Evolutionary conservation across 1,140 invertebrate genomes (phyloP), one percentile per base, ranked within the genome.

Genomic region (Bombus soroeensis): DNA sequence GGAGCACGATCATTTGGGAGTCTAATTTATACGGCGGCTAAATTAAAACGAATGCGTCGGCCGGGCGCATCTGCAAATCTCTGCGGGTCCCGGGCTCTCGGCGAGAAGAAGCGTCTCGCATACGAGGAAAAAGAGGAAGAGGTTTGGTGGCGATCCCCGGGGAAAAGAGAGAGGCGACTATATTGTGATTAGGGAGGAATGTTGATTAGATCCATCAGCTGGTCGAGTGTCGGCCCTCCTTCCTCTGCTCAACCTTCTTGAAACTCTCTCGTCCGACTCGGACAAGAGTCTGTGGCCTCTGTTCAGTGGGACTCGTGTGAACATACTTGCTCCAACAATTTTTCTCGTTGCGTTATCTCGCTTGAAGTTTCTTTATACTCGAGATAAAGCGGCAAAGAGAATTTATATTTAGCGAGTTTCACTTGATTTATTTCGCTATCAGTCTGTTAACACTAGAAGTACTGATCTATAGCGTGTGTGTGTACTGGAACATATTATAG

Each of bases 141-240:
- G 80, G 57, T 25, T 66, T 3, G 28, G 57, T n/a, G 71, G 68
- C 57, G 64, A 71, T 62, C 39, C 68, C 4, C 18, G 37, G 37
- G 74, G 59, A 82, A 85, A 70, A 84, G 81, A 92, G 88, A 81
- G 76, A 89, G 62, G 76, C 80, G 83, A 88, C 87, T 87, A 88
- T 90, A 89, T 91, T 87, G 91, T 91, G 93, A 93, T 94, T 94
- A 94, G 93, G 92, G 82, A 92, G 91, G 91, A 93, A 93, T 91
- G 92, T 91, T 92, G 92, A 95, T 95, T 95, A 95, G 94, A 95
- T 95, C 93, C 94, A 95, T 95, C 94, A 95, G 93, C 93, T 93
- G 92, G 92, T 88, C 83, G 85, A 92, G 89, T 87, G 87, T 77
- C 57, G 92, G 78, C 70, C 89, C 84, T 84, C 84, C 87, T 85